Conservation (phyloP, 2,888 invertebrate species). For the Lydus trimaculatus region DNA sequence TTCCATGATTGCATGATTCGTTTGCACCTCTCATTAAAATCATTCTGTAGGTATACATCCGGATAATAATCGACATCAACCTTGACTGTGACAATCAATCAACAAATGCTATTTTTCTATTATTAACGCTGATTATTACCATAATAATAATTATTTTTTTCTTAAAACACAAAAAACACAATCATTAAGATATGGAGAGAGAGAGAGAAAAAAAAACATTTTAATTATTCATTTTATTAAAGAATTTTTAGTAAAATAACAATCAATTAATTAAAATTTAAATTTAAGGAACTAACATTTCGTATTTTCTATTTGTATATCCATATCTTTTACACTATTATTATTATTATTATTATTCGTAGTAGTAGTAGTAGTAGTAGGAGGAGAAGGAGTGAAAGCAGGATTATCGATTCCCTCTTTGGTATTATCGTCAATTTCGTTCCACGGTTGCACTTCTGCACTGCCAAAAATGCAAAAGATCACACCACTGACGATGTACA, state of each 20-base stretch:
- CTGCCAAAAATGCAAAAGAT: constrained; percentile 57
- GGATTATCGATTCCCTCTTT: constrained; percentile 61
- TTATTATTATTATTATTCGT: too few relatives aligned
- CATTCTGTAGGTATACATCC: background rate
- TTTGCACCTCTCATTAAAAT: background rate
- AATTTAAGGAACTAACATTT: background rate
- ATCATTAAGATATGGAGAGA: too few relatives aligned
- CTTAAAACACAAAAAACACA: too few relatives aligned
- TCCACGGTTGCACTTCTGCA: constrained; percentile 58
- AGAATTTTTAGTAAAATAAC: background rate
- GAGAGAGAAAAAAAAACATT: too few relatives aligned
- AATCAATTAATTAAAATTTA: too few relatives aligned
- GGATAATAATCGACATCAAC: background rate
- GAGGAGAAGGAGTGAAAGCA: background rate
- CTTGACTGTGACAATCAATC: background rate
- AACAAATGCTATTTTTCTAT: background rate
- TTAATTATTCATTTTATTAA: background rate
- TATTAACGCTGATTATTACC: background rate
- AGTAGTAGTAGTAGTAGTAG: too few relatives aligned
- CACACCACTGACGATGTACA: constrained; percentile 66
- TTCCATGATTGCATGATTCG: background rate
- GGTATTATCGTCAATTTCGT: constrained; percentile 58
- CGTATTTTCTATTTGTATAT: background rate
- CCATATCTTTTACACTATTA: background rate
- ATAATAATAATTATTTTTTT: too few relatives aligned